Evolutionary conservation across 1,140 invertebrate species (phyloP).

Genomic region (Streblospio benedicti): DNA sequence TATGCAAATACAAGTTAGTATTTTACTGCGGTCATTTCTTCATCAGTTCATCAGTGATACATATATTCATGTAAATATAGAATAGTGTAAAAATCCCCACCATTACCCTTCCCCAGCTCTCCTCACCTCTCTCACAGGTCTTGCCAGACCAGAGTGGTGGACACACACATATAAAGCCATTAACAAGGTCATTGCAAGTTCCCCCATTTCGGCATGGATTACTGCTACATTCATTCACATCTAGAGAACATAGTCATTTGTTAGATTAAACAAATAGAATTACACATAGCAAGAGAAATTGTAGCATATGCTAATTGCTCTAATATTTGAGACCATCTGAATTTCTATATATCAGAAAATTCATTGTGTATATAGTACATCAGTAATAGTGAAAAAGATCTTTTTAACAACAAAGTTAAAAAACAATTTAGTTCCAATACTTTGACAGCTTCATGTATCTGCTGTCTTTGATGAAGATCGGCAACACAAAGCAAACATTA

Average conservation of each 20-base stretch:
- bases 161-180: constrained; percentile 13
- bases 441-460: too few species aligned
- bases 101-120: too few species aligned
- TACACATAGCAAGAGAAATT: background rate
- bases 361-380: background rate
- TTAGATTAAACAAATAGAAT: background rate
- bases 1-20: background rate
- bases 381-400: background rate
- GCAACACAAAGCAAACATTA: background rate
- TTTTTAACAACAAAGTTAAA: too few species aligned
- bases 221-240: constrained; percentile 5
- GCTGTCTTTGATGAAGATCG: background rate
- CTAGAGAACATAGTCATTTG: background rate
- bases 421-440: too few species aligned
- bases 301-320: background rate
- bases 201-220: constrained; percentile 15
- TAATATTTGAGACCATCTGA: background rate
- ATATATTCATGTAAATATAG: background rate
- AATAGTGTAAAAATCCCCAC: background rate
- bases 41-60: too few species aligned
- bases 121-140: constrained; percentile 12
- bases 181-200: constrained; percentile 3
- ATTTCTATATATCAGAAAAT: background rate
- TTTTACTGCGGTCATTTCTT: background rate
- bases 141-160: background rate